Percentiles rank a stretch among this genome's conserved stretches.
These are phyloP conservation scores for Chauna torquata DNA, from an alignment of 2,113 vertebrate genomes.

Conservation along the genomic window DNA sequence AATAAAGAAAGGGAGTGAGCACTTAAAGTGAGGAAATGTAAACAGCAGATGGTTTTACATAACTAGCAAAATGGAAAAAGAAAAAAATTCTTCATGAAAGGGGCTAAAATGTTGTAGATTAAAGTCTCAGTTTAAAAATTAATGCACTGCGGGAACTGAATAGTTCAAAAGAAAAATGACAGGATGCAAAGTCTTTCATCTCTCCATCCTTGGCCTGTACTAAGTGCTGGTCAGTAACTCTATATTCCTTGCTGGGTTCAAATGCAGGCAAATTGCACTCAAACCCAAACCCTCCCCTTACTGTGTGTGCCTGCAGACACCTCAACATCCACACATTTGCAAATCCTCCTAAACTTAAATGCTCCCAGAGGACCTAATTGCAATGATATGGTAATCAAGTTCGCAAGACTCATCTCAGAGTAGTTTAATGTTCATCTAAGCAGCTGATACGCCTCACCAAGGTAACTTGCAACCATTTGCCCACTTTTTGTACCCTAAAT, in stretches of 20 bases:
- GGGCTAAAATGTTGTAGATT: neutral
- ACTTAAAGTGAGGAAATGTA: neutral
- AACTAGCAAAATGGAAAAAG: neutral
- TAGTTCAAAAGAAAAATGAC: neutral
- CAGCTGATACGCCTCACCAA: neutral
- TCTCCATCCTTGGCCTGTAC: neutral
- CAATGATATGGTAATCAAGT: neutral
- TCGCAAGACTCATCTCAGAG: neutral
- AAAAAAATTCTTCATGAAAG: neutral
- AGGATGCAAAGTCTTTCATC: neutral
- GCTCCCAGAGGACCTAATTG: neutral
- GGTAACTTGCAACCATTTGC: neutral
- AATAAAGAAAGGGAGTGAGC: neutral
- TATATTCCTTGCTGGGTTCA: neutral
- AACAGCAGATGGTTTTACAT: neutral
- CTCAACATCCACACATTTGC: neutral
- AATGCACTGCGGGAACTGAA: neutral
- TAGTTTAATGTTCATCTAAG: neutral
- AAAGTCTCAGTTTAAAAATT: conserved; percentile 11
- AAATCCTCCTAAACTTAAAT: neutral
- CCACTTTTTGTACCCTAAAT: neutral
- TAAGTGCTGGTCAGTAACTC: neutral
- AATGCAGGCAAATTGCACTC: neutral
- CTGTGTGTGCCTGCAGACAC: neutral
- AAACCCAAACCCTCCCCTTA: neutral